A percentile compares a stretch with the other conserved stretches of the same genome.
phyloP scores from a whole-genome alignment of 2,888 invertebrate genomes.

The Scaptomyza reducta region DNA sequence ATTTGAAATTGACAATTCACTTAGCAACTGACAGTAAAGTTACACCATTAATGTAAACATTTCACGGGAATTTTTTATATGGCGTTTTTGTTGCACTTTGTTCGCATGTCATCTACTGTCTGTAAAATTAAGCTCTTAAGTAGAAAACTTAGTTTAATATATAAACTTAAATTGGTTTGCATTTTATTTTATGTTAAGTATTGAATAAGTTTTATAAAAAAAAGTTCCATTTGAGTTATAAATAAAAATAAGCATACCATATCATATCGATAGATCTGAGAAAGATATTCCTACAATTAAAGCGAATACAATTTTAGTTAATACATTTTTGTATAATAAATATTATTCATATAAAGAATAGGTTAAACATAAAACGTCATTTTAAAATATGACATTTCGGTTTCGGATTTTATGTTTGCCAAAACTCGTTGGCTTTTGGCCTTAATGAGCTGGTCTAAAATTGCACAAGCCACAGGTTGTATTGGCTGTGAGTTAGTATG shows the following conservation, averaged over 20 bases:
- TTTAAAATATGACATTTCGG: neutral
- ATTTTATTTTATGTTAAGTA: neutral
- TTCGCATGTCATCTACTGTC: neutral
- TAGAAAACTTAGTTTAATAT: neutral
- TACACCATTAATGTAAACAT: slow-evolving; percentile 27
- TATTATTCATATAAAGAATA: neutral
- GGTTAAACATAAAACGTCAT: neutral
- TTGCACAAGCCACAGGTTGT: neutral
- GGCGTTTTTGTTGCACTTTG: slow-evolving; percentile 7
- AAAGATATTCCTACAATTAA: too few species aligned
- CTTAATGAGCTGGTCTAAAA: neutral
- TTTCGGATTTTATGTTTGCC: neutral
- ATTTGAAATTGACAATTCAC: slow-evolving; percentile 31
- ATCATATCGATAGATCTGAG: too few species aligned
- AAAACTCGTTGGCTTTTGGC: slow-evolving; percentile 3
- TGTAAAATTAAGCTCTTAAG: neutral
- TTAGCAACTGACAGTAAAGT: slow-evolving; percentile 27
- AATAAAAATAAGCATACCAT: too few species aligned
- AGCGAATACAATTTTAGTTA: too few species aligned
- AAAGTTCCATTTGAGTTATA: neutral
- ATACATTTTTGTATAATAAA: too few species aligned
- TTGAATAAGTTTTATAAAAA: neutral
- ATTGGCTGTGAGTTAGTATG: slow-evolving; percentile 8
- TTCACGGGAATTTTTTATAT: neutral
- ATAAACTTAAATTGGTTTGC: neutral